phyloP scores from a whole-genome alignment of 2,113 vertebrate species.

The Brachirus orientalis region DNA sequence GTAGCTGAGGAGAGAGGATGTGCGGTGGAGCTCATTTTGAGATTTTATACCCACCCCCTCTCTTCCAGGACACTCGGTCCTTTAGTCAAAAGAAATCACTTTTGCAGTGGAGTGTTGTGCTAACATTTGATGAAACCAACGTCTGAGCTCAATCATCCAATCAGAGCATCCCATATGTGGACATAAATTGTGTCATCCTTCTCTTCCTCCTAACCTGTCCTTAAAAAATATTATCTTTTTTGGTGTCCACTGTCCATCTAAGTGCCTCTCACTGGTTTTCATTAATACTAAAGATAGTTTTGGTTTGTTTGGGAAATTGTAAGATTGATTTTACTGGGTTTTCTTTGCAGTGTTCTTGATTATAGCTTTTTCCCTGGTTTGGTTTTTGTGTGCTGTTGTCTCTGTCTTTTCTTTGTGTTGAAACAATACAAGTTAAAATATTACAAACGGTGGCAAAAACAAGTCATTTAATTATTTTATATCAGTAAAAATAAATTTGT shows the following conservation, averaged over 20 bases:
- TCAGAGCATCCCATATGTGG: constrained; percentile 52
- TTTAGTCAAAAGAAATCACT: constrained; percentile 15
- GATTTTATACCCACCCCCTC: constrained; percentile 12
- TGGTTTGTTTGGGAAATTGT: constrained; percentile 17
- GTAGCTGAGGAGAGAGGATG: constrained; percentile 52
- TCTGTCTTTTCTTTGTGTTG: too few species aligned
- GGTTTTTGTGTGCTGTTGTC: constrained; percentile 30
- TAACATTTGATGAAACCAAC: constrained; percentile 34
- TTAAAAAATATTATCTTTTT: constrained; percentile 17
- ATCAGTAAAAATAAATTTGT: not conserved
- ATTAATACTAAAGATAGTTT: constrained; percentile 23
- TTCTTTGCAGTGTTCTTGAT: constrained; percentile 35
- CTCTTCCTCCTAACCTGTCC: constrained; percentile 58
- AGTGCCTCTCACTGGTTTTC: constrained; percentile 34
- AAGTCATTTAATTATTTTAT: not conserved
- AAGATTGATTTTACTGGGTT: constrained; percentile 23
- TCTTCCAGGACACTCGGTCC: constrained; percentile 11
- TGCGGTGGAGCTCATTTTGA: constrained; percentile 13
- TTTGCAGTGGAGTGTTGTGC: constrained; percentile 39
- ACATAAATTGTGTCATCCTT: constrained; percentile 30
- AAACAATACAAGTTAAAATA: constrained; percentile 14
- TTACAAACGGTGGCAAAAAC: not conserved
- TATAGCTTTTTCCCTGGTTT: constrained; percentile 34
- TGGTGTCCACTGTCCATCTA: constrained; percentile 35
- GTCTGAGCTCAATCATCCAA: constrained; percentile 60